Evolutionary conservation across 2,888 invertebrate species (phyloP).

Genomic region (Calameuta pallipes): DNA sequence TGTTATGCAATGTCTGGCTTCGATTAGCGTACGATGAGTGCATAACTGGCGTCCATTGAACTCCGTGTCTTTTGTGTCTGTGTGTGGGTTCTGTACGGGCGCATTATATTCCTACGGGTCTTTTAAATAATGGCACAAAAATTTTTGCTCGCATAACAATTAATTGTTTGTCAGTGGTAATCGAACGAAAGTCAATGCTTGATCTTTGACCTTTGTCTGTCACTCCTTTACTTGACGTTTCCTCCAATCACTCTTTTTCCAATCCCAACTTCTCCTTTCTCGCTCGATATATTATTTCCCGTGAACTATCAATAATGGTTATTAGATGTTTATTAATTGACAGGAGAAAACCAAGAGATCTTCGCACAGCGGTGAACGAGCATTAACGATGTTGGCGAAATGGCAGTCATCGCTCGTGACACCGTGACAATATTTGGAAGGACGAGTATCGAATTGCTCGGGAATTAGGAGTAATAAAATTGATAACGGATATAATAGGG

Average conservation of each 20-base stretch:
- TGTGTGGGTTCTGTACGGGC: not conserved
- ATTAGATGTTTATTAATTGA: not conserved
- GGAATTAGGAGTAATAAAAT: not conserved
- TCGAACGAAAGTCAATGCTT: not conserved
- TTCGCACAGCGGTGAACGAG: not conserved
- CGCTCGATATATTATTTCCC: not conserved
- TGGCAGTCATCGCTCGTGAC: not conserved
- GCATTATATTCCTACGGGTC: not conserved
- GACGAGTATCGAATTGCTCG: not conserved
- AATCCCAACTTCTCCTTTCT: not conserved
- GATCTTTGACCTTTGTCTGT: not conserved
- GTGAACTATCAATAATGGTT: no score
- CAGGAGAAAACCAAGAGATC: not conserved
- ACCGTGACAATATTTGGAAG: not conserved
- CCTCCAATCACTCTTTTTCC: not conserved
- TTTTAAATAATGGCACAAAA: not conserved
- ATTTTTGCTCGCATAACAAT: not conserved
- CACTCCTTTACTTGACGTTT: not conserved
- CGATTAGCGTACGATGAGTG: conserved; percentile 22
- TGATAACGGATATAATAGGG: not conserved
- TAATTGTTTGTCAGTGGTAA: not conserved
- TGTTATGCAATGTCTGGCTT: conserved; percentile 25
- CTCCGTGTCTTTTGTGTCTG: not conserved
- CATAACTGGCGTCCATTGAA: conserved; percentile 11
- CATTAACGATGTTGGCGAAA: not conserved